phyloP scores from a whole-genome alignment of 2,888 invertebrate genomes.

The Eucera pruinosa region DNA sequence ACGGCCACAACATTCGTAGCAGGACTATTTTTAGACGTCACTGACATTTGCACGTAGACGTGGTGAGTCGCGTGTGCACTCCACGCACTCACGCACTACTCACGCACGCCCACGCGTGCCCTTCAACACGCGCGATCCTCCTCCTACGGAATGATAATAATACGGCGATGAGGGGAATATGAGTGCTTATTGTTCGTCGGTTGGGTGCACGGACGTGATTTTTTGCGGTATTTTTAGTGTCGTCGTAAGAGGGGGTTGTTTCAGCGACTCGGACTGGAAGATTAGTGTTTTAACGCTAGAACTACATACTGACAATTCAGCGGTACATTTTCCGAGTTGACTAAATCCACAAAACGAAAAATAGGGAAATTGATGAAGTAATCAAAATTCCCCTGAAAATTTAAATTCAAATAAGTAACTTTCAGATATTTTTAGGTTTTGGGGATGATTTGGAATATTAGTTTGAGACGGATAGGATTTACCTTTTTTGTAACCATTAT shows the following conservation, averaged over 20 bases:
- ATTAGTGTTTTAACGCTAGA: too few relatives aligned
- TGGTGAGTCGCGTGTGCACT: constrained; percentile 44
- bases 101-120: constrained; percentile 73
- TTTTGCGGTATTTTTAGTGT: constrained; percentile 68
- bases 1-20: background rate
- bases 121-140: constrained; percentile 68
- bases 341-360: too few relatives aligned
- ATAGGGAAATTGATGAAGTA: too few relatives aligned
- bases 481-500: too few relatives aligned
- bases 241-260: constrained; percentile 10
- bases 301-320: too few relatives aligned
- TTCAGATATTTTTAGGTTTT: too few relatives aligned
- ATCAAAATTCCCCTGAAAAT: too few relatives aligned
- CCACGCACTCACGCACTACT: constrained; percentile 45
- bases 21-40: constrained; percentile 77
- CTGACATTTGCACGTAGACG: constrained; percentile 78
- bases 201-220: constrained; percentile 57
- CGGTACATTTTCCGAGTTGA: too few relatives aligned
- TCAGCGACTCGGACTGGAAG: too few relatives aligned
- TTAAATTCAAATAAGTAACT: too few relatives aligned
- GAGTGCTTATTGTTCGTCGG: constrained; percentile 67
- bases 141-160: constrained; percentile 72
- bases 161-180: constrained; percentile 61
- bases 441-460: too few relatives aligned
- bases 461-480: too few relatives aligned